Evolutionary conservation across 1,140 invertebrate species (phyloP).

Genomic region (Trichogramma pretiosum): DNA sequence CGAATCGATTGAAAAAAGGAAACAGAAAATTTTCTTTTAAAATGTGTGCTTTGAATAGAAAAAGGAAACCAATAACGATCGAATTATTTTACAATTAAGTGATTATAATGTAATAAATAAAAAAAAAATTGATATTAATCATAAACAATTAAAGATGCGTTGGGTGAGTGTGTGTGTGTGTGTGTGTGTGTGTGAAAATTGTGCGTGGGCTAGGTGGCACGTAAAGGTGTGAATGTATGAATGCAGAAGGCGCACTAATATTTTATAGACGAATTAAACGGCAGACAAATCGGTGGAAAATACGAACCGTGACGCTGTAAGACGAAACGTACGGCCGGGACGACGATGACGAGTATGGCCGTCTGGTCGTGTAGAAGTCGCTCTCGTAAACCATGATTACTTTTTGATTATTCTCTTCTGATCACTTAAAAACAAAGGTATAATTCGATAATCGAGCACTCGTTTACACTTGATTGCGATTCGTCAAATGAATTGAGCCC

Average conservation of each 20-base stretch:
- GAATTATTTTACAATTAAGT: too few species aligned
- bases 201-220: background rate
- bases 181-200: conserved; percentile 4
- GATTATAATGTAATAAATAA: too few species aligned
- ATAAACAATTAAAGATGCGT: background rate
- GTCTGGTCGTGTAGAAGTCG: conserved; percentile 79
- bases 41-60: conserved; percentile 6
- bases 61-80: background rate
- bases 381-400: conserved; percentile 81
- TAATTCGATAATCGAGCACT: too few species aligned
- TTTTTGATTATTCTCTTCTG: conserved; percentile 6
- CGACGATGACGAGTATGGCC: conserved; percentile 54
- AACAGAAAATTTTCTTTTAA: too few species aligned
- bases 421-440: too few species aligned
- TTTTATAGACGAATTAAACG: too few species aligned
- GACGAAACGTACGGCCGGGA: conserved; percentile 58
- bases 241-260: too few species aligned
- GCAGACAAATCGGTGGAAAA: too few species aligned
- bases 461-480: too few species aligned
- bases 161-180: too few species aligned
- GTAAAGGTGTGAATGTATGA: background rate
- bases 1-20: conserved; percentile 10
- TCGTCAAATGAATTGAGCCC: background rate
- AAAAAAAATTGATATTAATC: conserved; percentile 4
- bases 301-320: conserved; percentile 71